These are phyloP conservation scores for Galeopterus variegatus DNA, from an alignment of 2,113 vertebrate species.

Conservation along the genomic window DNA sequence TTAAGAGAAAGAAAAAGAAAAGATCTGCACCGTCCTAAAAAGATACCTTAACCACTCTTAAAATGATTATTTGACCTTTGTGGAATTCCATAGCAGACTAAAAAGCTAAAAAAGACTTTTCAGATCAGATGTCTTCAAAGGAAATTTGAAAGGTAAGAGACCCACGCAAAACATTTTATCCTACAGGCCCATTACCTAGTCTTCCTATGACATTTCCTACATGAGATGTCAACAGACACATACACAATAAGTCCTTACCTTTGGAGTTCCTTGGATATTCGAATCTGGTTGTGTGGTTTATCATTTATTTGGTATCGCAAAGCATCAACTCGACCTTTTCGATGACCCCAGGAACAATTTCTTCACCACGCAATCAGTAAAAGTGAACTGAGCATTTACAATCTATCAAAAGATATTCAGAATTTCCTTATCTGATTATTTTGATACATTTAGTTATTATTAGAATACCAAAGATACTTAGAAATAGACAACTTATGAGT, in stretches of 20 bases:
- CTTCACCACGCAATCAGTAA: constrained; percentile 95
- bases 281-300: constrained; percentile 93
- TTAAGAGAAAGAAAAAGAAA: constrained; percentile 17
- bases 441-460: background rate
- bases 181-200: background rate
- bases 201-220: background rate
- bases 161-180: background rate
- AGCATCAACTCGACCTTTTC: constrained; percentile 91
- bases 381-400: constrained; percentile 93
- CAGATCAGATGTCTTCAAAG: background rate
- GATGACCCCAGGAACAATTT: constrained; percentile 92
- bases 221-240: background rate
- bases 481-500: background rate
- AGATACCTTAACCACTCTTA: background rate
- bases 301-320: constrained; percentile 97
- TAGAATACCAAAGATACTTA: background rate
- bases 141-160: background rate
- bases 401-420: constrained; percentile 87
- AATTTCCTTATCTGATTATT: background rate
- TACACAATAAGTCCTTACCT: constrained; percentile 88
- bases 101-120: constrained; percentile 30
- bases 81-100: background rate
- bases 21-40: background rate
- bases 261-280: constrained; percentile 93
- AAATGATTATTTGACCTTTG: constrained; percentile 10